phyloP scores from a whole-genome alignment of 2,113 vertebrate species.

The Mesoclemmys tuberculata region DNA sequence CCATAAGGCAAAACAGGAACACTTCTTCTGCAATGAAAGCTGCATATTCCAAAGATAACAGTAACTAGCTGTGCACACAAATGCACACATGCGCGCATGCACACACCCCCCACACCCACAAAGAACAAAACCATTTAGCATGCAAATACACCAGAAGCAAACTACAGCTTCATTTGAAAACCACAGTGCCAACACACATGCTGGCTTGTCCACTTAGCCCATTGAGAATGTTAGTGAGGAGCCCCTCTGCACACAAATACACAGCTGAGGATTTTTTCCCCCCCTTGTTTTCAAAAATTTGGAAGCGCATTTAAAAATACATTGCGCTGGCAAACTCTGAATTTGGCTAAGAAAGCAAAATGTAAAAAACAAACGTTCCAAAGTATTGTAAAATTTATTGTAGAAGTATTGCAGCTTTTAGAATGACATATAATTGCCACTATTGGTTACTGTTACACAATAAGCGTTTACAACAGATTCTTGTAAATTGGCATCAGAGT shows the following conservation, averaged over 20 bases:
- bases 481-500: constrained; percentile 74
- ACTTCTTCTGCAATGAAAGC: constrained; percentile 47
- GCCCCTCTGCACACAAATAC: not conserved
- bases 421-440: constrained; percentile 80
- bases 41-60: constrained; percentile 10
- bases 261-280: not conserved
- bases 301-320: constrained; percentile 27
- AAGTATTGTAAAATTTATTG: constrained; percentile 88
- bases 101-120: not conserved
- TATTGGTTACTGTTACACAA: constrained; percentile 78
- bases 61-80: not conserved
- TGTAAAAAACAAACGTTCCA: constrained; percentile 73
- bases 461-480: constrained; percentile 79
- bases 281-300: not conserved
- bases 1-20: constrained; percentile 12
- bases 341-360: constrained; percentile 51
- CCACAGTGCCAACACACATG: not conserved
- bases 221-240: not conserved
- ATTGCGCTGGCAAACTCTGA: constrained; percentile 20
- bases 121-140: not conserved
- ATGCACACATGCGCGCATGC: not conserved
- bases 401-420: constrained; percentile 85
- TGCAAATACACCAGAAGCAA: constrained; percentile 25
- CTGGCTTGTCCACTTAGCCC: not conserved
- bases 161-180: not conserved